Percentiles rank a stretch among this genome's conserved stretches.
Conservation (phyloP, 2,797 vertebrate genomes). For the Acipenser transmontanus region DNA sequence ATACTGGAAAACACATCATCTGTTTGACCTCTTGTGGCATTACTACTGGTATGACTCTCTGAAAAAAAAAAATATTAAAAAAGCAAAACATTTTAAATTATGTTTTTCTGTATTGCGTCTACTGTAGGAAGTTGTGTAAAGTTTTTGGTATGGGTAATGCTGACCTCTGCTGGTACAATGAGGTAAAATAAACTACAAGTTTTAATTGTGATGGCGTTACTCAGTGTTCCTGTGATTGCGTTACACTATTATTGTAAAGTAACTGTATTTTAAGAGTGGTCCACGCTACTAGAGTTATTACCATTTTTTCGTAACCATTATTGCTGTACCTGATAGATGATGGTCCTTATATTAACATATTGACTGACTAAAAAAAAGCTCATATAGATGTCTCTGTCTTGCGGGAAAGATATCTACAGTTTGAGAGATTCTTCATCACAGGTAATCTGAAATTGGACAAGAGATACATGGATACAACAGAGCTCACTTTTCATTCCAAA, state of each 20-base stretch:
- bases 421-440: conserved; percentile 36
- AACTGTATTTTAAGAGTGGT: no score
- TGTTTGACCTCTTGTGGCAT: conserved; percentile 32
- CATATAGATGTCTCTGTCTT: conserved; percentile 26
- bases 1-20: conserved; percentile 42
- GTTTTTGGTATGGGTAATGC: no score
- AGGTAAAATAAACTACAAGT: background rate
- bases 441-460: conserved; percentile 31
- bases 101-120: no score
- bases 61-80: background rate
- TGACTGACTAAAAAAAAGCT: conserved; percentile 27
- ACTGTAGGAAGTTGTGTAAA: no score
- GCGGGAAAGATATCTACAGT: conserved; percentile 39
- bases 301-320: background rate
- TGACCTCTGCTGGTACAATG: no score
- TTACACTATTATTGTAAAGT: background rate
- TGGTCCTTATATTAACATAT: conserved; percentile 38
- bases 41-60: conserved; percentile 31
- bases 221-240: background rate
- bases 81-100: background rate
- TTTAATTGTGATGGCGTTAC: background rate
- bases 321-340: conserved; percentile 47
- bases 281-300: no score
- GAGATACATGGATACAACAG: background rate
- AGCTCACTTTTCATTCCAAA: no score